These are phyloP conservation scores for Athripsodes cinereus DNA, from an alignment of 2,888 invertebrate genomes.

Conservation along the genomic window DNA sequence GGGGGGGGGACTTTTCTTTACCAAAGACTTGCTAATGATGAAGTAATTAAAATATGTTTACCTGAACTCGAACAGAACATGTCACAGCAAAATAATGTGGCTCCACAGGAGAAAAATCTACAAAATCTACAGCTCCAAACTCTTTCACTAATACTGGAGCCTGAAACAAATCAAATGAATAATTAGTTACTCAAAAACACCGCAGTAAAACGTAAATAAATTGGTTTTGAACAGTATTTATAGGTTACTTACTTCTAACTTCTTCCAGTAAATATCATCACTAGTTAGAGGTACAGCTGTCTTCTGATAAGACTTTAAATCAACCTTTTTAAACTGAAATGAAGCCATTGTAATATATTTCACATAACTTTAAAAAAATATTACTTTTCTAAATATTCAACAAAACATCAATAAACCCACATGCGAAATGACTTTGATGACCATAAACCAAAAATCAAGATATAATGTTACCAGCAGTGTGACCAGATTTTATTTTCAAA, in stretches of 20 bases:
- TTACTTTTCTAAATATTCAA: background rate
- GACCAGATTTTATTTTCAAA: too few relatives aligned
- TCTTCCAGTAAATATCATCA: slow-evolving; percentile 84
- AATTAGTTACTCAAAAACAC: too few relatives aligned
- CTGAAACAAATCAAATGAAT: slow-evolving; percentile 42
- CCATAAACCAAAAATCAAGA: too few relatives aligned
- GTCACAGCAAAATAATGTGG: slow-evolving; percentile 91
- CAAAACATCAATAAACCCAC: too few relatives aligned
- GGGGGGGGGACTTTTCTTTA: too few relatives aligned
- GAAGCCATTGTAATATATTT: slow-evolving; percentile 32
- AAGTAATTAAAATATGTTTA: too few relatives aligned
- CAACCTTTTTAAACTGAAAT: slow-evolving; percentile 64
- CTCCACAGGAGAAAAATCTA: slow-evolving; percentile 84
- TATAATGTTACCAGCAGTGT: too few relatives aligned
- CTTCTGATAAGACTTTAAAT: slow-evolving; percentile 62
- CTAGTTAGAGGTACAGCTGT: slow-evolving; percentile 62
- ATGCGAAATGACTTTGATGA: too few relatives aligned
- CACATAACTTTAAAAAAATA: background rate
- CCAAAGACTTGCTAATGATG: too few relatives aligned
- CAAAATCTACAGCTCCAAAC: slow-evolving; percentile 84
- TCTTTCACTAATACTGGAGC: slow-evolving; percentile 85
- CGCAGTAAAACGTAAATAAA: background rate
- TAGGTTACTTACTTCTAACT: slow-evolving; percentile 64
- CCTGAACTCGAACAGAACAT: slow-evolving; percentile 79
- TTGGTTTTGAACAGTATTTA: background rate